Percentiles rank a stretch among this genome's conserved stretches.
These are phyloP conservation scores for Mormoops blainvillei DNA, from an alignment of 2,113 vertebrate genomes.

Conservation along the genomic window DNA sequence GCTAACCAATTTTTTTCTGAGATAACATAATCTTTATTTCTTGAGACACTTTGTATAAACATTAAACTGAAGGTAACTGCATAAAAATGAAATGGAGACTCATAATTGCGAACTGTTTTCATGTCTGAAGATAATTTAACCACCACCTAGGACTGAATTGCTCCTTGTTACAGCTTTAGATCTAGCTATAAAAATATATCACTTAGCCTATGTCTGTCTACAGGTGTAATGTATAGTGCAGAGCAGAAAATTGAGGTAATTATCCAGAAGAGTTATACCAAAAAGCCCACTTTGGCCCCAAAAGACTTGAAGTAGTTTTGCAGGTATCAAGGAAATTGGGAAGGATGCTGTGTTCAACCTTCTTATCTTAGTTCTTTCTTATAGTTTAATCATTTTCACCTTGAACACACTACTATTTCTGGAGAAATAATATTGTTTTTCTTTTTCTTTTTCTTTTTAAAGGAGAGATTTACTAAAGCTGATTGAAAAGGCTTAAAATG, in stretches of 20 bases:
- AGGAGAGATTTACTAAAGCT: constrained; percentile 33
- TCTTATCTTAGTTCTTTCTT: not conserved
- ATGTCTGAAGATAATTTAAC: constrained; percentile 70
- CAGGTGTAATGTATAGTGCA: not conserved
- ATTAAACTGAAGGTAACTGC: constrained; percentile 81
- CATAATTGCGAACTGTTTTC: constrained; percentile 78
- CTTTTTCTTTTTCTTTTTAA: not conserved
- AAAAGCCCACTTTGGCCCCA: not conserved
- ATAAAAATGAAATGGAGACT: constrained; percentile 80
- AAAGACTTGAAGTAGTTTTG: not conserved
- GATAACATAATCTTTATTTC: constrained; percentile 79
- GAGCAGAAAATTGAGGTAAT: not conserved
- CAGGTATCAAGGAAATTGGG: not conserved
- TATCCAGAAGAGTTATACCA: not conserved
- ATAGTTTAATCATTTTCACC: constrained; percentile 5
- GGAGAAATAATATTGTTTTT: not conserved
- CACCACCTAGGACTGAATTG: constrained; percentile 73
- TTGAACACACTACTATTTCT: not conserved
- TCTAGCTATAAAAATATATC: constrained; percentile 68
- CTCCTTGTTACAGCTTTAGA: constrained; percentile 74
- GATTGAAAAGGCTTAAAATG: constrained; percentile 50
- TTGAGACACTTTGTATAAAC: constrained; percentile 78
- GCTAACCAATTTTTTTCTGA: constrained; percentile 68
- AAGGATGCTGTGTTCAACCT: not conserved
- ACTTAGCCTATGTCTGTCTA: not conserved